These are phyloP conservation scores for Momotus momota DNA, from an alignment of 2,797 vertebrate genomes.

Conservation along the genomic window DNA sequence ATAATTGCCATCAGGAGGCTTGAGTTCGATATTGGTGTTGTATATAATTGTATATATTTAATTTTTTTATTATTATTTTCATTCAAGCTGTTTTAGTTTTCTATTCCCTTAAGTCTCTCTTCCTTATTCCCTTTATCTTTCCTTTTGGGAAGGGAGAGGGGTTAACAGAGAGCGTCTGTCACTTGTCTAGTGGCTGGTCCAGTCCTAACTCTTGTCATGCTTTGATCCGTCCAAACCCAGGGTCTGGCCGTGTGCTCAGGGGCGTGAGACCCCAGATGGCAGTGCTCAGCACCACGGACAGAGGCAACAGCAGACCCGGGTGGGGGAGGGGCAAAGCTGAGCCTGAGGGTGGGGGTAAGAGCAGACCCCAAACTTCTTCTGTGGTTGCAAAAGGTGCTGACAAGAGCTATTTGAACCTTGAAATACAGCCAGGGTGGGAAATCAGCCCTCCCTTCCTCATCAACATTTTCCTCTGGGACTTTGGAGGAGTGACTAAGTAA, in stretches of 20 bases:
- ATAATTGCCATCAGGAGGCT: neutral
- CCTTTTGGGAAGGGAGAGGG: neutral
- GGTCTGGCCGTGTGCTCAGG: accelerated
- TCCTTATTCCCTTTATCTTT: neutral
- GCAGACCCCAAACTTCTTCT: neutral
- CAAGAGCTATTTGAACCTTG: neutral
- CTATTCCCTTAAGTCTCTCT: neutral
- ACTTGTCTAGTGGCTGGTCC: neutral
- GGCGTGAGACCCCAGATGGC: accelerated
- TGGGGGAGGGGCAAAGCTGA: neutral
- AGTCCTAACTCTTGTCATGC: neutral
- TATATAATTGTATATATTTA: neutral
- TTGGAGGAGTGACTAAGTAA: neutral
- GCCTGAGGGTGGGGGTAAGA: accelerated
- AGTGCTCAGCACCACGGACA: neutral
- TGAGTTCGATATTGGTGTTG: neutral
- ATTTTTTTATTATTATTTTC: neutral
- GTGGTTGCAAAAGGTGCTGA: neutral
- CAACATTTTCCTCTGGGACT: neutral
- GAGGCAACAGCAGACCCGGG: neutral
- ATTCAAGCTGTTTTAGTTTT: neutral
- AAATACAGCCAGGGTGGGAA: neutral
- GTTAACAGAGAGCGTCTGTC: neutral
- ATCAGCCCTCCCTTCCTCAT: neutral
- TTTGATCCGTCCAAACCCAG: neutral